phyloP scores from a whole-genome alignment of 2,888 invertebrate genomes.

The Ophonus ardosiacus region DNA sequence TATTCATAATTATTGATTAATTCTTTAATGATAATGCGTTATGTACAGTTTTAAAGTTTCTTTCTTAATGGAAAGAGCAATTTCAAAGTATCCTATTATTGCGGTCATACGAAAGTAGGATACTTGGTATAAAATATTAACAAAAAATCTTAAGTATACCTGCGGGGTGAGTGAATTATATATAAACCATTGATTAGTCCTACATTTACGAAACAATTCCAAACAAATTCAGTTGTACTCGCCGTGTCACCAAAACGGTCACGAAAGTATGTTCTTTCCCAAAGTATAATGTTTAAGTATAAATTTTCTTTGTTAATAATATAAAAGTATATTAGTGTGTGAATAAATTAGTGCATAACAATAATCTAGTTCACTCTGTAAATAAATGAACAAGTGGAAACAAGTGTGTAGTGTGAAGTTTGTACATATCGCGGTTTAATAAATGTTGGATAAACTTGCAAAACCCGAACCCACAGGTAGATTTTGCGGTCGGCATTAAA shows the following conservation, averaged over 20 bases:
- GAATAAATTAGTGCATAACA: constrained; percentile 10
- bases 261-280: not conserved
- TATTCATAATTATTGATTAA: not conserved
- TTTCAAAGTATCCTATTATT: not conserved
- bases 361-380: not conserved
- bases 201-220: constrained; percentile 27
- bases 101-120: constrained; percentile 29
- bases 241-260: constrained; percentile 8
- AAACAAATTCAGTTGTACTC: constrained; percentile 35
- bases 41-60: not conserved
- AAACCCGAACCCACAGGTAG: not conserved
- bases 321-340: not conserved
- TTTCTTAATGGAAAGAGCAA: not conserved
- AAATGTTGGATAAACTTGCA: constrained; percentile 1
- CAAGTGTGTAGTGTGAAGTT: not conserved
- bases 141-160: constrained; percentile 26
- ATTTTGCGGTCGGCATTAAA: not conserved
- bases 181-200: constrained; percentile 32
- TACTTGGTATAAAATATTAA: constrained; percentile 13
- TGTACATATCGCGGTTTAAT: constrained; percentile 35
- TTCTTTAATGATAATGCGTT: not conserved
- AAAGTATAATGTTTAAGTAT: too few species aligned
- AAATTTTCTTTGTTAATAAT: not conserved
- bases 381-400: constrained; percentile 12
- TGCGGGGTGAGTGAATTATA: constrained; percentile 20